A percentile compares a stretch with the other conserved stretches of the same genome.
phyloP scores from a whole-genome alignment of 2,113 vertebrate genomes.

The Nycticorax nycticorax region DNA sequence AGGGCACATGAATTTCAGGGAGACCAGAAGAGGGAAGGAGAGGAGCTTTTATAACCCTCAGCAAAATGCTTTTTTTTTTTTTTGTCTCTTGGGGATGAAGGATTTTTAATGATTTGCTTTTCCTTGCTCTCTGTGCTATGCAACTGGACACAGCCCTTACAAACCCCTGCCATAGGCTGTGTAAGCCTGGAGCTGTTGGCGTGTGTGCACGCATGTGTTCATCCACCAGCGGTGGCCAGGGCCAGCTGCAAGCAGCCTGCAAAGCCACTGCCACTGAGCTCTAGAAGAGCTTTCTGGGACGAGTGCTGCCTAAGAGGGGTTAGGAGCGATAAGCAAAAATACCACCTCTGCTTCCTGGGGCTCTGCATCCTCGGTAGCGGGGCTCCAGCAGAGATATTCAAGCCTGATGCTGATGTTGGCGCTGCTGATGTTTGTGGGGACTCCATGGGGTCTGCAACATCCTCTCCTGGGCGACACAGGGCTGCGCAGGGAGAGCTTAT shows the following conservation, averaged over 20 bases:
- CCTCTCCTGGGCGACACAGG: not conserved
- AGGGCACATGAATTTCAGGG: not conserved
- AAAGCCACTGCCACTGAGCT: not conserved
- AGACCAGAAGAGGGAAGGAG: not conserved
- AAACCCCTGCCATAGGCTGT: not conserved
- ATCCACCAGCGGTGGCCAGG: not conserved
- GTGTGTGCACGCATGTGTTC: rapidly evolving
- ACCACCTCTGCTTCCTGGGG: not conserved
- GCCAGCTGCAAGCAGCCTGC: not conserved
- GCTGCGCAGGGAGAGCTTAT: not conserved
- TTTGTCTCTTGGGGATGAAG: not conserved
- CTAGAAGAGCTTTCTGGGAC: not conserved
- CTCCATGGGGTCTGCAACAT: not conserved
- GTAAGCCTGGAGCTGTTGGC: not conserved
- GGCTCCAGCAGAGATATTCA: not conserved
- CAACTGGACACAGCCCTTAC: not conserved
- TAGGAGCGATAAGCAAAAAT: not conserved
- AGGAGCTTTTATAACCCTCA: not conserved
- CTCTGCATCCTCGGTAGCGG: not conserved
- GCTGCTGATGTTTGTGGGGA: not conserved
- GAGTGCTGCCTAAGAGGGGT: not conserved
- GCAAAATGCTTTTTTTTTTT: not conserved
- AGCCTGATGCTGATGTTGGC: not conserved
- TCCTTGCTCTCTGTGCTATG: not conserved
- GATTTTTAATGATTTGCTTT: not conserved